Evolutionary conservation across 2,888 invertebrate genomes (phyloP), one percentile per base, ranked within the genome.

Genomic region (Trissolcus japonicus): DNA sequence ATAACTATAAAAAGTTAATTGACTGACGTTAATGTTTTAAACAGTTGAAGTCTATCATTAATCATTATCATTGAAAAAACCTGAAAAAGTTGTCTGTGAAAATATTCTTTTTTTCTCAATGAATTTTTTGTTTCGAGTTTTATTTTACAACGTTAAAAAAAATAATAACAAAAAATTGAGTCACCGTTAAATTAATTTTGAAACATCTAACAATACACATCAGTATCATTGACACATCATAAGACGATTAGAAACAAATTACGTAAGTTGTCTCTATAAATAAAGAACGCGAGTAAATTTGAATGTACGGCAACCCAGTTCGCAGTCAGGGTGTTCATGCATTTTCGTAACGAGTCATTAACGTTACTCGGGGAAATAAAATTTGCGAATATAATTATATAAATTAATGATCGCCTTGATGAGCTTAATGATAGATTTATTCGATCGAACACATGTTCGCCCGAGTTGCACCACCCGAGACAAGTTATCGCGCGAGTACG

Each of bases 351-450:
- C 35, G 25, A 6, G 50, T 46, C n/a, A 65, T 65, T 72, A 65
- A 72, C 43, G 19, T 55, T 19, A 17, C 40, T 40, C 13, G 54
- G 19, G 16, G 21, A 29, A 50, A 40, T 50, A 56, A 65, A 56
- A 51, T 57, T 40, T n/a, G 57, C 29, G 61, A 76, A 72, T 72
- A 76, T 72, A 16, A 16, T 72, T 67, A 63, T 76, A 63, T 66
- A 68, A 76, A 72, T 72, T 67, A 72, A 72, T 68, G 76, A 40
- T 56, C 46, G 43, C n/a, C 54, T 19, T 51, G 76, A 72, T 66
- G 76, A 62, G 48, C 46, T 56, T 68, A 68, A 72, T 68, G 76
- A 63, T 72, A 66, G 76, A 72, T 76, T 72, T 63, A 76, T 76
- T 72, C 72, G 67, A 72, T 63, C 67, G 67, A 67, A 76, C 76